phyloP scores from a whole-genome alignment of 2,888 invertebrate genomes.

The Ametastegia equiseti region DNA sequence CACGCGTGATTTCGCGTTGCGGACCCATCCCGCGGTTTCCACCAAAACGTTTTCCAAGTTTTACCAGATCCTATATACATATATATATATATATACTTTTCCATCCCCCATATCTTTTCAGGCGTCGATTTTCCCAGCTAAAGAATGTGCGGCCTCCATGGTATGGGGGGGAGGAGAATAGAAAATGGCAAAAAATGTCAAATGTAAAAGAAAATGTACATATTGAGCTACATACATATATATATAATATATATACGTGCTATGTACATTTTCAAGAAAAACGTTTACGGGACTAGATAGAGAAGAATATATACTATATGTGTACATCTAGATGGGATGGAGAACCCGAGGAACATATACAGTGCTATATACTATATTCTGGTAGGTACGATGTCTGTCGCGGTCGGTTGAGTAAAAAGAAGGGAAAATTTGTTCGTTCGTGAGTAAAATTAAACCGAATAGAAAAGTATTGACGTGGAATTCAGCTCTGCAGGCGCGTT shows the following conservation, averaged over 20 bases:
- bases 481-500: constrained; percentile 57
- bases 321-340: too few relatives aligned
- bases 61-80: constrained; percentile 9
- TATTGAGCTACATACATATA: neutral
- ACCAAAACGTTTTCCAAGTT: constrained; percentile 18
- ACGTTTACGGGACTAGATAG: neutral
- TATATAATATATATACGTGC: neutral
- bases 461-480: constrained; percentile 56
- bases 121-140: neutral
- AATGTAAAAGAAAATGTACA: neutral
- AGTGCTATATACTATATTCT: neutral
- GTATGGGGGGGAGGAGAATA: neutral
- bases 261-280: neutral
- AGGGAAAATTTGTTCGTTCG: constrained; percentile 49
- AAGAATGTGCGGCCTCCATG: neutral
- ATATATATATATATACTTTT: too few relatives aligned
- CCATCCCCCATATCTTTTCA: constrained; percentile 11
- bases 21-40: constrained; percentile 2
- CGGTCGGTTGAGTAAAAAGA: constrained; percentile 48
- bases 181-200: neutral
- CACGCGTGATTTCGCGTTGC: constrained; percentile 40
- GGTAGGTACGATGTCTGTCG: constrained; percentile 34
- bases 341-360: neutral
- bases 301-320: too few relatives aligned
- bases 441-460: constrained; percentile 61